Percentiles rank a stretch among this genome's conserved stretches.
Conservation (phyloP, 2,113 vertebrate species). For the Nothocercus julius region DNA sequence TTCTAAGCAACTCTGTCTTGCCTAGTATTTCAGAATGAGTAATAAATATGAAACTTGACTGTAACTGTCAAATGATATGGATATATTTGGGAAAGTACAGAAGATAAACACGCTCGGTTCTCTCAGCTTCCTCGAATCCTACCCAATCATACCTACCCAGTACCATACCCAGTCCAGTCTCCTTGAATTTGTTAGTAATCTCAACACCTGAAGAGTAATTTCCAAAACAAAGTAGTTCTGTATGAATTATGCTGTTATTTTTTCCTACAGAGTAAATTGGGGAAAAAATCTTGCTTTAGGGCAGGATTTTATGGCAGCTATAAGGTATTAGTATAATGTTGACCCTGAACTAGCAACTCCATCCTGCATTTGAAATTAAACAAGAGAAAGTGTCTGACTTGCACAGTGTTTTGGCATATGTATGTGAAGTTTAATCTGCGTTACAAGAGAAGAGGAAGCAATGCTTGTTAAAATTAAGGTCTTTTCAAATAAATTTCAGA, state of each 20-base stretch:
- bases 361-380: neutral
- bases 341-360: neutral
- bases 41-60: neutral
- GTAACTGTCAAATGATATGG: neutral
- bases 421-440: neutral
- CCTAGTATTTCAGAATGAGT: neutral
- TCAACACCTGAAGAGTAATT: neutral
- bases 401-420: neutral
- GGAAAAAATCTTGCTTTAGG: neutral
- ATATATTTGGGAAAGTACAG: neutral
- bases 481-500: neutral
- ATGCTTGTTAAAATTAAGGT: neutral
- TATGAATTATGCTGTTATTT: neutral
- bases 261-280: neutral
- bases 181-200: neutral
- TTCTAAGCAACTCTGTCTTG: neutral
- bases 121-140: neutral
- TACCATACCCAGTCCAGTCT: neutral
- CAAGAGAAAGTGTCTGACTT: neutral
- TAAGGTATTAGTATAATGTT: neutral
- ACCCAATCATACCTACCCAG: too few species aligned
- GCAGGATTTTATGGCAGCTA: neutral
- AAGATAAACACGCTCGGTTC: neutral
- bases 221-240: neutral
- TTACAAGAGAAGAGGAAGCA: neutral